phyloP scores from a whole-genome alignment of 92 coral and sea anemone genomes.

The Heliopora coerulea region DNA sequence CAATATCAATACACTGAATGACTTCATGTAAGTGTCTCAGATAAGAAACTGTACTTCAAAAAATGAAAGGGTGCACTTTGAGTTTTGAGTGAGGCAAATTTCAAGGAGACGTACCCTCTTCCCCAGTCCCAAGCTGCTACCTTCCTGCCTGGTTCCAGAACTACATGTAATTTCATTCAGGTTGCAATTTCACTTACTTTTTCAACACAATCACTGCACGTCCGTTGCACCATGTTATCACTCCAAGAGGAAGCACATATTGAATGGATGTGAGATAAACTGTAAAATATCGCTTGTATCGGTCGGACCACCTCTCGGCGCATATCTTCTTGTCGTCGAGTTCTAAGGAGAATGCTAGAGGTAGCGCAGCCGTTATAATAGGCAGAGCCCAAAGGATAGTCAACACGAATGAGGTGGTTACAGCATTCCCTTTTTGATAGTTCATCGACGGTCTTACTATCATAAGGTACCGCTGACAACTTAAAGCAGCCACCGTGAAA shows the following conservation, averaged over 20 bases:
- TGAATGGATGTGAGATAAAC: constrained; percentile 20
- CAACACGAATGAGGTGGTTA: neutral
- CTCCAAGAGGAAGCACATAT: constrained; percentile 21
- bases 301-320: constrained; percentile 15
- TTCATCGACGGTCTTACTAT: constrained; percentile 11
- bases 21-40: too few relatives aligned
- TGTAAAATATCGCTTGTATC: constrained; percentile 9
- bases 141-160: too few relatives aligned
- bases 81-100: too few relatives aligned
- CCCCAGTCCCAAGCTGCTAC: too few relatives aligned
- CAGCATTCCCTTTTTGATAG: neutral
- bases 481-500: constrained; percentile 63
- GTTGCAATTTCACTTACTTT: neutral
- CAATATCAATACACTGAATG: too few relatives aligned
- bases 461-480: constrained; percentile 62
- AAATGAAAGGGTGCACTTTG: too few relatives aligned
- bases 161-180: too few relatives aligned
- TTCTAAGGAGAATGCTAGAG: constrained; percentile 1
- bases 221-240: constrained; percentile 31
- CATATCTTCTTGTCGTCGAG: neutral
- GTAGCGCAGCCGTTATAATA: constrained; percentile 9
- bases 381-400: constrained; percentile 10
- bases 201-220: constrained; percentile 12
- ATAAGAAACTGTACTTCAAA: too few relatives aligned
- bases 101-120: too few relatives aligned